phyloP scores from a whole-genome alignment of 2,888 invertebrate species.

The Melangyna quadrimaculata region DNA sequence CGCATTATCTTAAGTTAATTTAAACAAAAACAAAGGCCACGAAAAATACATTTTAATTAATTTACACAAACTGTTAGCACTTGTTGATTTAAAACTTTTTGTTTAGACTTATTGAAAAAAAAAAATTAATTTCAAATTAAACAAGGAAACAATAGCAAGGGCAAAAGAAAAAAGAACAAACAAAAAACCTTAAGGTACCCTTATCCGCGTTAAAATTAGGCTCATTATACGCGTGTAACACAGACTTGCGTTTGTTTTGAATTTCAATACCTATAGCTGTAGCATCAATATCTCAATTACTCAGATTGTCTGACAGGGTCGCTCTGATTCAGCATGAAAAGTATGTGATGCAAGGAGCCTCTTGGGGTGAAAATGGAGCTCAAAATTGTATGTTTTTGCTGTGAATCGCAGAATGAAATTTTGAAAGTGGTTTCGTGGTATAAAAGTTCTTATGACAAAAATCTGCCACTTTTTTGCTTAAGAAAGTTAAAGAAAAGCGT shows the following conservation, averaged over 20 bases:
- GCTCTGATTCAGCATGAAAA: too few species aligned
- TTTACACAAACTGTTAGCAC: conserved; percentile 36
- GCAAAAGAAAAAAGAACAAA: not conserved
- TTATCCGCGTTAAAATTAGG: not conserved
- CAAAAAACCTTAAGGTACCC: not conserved
- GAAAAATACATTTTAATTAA: conserved; percentile 46
- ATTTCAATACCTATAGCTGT: conserved; percentile 26
- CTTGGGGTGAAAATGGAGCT: not conserved
- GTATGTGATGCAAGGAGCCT: not conserved
- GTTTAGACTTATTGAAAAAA: not conserved
- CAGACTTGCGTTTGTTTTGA: conserved; percentile 11
- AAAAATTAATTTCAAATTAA: not conserved
- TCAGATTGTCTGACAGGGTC: not conserved
- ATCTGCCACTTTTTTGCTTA: too few species aligned
- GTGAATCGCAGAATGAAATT: too few species aligned
- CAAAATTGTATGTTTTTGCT: not conserved
- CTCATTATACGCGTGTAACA: conserved; percentile 22
- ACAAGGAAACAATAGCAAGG: not conserved
- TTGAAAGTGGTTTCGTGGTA: too few species aligned
- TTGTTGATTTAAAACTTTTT: conserved; percentile 33
- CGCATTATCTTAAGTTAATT: not conserved
- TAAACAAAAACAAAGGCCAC: not conserved
- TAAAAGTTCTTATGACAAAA: too few species aligned
- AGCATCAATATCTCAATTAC: conserved; percentile 55
- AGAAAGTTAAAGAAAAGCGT: not conserved